Percentiles rank a stretch among this genome's conserved stretches.
These are phyloP conservation scores for Thryonomys swinderianus DNA, from an alignment of 2,113 vertebrate genomes.

Conservation along the genomic window DNA sequence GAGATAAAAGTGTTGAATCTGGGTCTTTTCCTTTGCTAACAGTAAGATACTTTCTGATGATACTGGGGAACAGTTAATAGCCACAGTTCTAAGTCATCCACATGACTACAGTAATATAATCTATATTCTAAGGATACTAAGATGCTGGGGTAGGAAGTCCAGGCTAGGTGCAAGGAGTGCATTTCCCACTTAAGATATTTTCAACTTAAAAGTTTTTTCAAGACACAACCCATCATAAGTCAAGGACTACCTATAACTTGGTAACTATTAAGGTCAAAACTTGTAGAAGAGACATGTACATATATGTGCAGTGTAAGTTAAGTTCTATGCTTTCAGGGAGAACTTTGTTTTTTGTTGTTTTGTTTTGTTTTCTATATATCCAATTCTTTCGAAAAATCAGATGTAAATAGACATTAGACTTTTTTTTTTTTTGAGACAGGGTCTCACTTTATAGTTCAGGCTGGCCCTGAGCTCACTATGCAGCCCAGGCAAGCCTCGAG, in stretches of 20 bases:
- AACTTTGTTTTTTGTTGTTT: neutral
- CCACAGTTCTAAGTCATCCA: neutral
- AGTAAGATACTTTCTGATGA: neutral
- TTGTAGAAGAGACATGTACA: neutral
- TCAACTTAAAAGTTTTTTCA: neutral
- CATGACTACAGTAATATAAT: no score
- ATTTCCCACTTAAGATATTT: neutral
- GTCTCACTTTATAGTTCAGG: no score
- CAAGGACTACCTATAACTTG: neutral
- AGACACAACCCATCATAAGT: neutral
- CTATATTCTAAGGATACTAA: neutral
- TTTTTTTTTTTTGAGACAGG: no score
- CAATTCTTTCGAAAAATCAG: no score
- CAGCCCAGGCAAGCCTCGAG: no score
- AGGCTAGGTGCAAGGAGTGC: no score
- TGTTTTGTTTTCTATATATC: neutral
- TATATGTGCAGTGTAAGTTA: no score
- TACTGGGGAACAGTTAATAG: neutral
- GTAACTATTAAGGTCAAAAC: neutral
- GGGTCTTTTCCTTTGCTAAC: neutral
- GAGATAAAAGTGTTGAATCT: neutral
- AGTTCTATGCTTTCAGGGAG: neutral
- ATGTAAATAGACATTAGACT: neutral
- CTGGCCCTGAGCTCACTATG: no score
- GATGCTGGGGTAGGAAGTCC: neutral